These are phyloP conservation scores for Anthopleura sola DNA, from an alignment of 64 coral and sea anemone species.

Conservation along the genomic window DNA sequence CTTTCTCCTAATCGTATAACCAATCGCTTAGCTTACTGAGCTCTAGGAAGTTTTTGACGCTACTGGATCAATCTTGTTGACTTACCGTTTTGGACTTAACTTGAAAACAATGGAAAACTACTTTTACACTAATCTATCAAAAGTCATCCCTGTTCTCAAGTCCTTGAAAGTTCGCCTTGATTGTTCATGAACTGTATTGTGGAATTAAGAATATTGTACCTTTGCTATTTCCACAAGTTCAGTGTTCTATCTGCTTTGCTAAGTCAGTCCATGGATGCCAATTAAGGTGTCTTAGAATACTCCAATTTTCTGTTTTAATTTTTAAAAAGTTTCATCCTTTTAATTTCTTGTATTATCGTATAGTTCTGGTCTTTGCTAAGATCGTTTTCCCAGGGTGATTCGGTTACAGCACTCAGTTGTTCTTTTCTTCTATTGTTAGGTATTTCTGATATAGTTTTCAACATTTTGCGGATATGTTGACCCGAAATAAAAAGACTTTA, in stretches of 20 bases:
- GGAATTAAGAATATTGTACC: not conserved
- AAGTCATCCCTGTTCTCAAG: not conserved
- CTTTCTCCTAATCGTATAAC: not conserved
- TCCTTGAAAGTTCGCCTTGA: not conserved
- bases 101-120: not conserved
- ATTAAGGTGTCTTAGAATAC: too few relatives aligned
- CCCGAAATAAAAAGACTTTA: not conserved
- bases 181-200: not conserved
- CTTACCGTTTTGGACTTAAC: not conserved
- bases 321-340: too few relatives aligned
- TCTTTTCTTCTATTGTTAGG: not conserved
- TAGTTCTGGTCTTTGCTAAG: not conserved
- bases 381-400: constrained; percentile 12
- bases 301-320: too few relatives aligned
- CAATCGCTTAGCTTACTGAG: not conserved
- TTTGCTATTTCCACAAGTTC: not conserved
- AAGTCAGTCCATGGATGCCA: not conserved
- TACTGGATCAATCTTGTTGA: not conserved
- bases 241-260: not conserved
- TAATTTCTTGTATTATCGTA: too few relatives aligned
- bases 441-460: constrained; percentile 6
- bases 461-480: not conserved
- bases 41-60: not conserved
- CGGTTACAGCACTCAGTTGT: not conserved
- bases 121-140: not conserved